Base-by-base conservation (phyloP, 2,797 vertebrate genomes). In the Anguilla anguilla region DNA sequence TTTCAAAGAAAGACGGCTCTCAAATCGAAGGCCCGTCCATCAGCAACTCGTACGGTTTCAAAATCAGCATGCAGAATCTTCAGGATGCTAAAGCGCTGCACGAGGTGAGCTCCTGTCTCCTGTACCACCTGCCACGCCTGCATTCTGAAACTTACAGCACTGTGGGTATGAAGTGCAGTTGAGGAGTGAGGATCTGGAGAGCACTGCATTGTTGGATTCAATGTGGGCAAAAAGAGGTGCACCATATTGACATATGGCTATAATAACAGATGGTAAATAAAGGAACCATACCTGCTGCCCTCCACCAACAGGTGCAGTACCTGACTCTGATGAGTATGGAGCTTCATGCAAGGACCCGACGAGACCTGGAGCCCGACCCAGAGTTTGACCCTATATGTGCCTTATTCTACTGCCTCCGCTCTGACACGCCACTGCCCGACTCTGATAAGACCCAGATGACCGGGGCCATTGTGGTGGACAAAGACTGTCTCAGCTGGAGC, bases 381-480 rank as follows among this genome's bases (percentile, higher is more conserved):
- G 98, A 99, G 94, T 99, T 99, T 92, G 99, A 99, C 92, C 97
- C 98, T 0, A 97, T 99, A 94, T 99, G 98, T 97, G 98, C 98
- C 96, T 95, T 99, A 91, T 99, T 99, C 95, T 99, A 99, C 96
- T 98, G 97, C 96, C 91, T 99, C 91, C 97, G 96, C 69, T 98
- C 97, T 55, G 99, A 99, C 67, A 94, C 96, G 28, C 91, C 94
- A 2, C 92, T 98, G 86, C 95, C 96, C 61, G 92, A 95, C 83
- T 95, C 92, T 11, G 94, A 96, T 82, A 92, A 92, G 93, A 97
- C 89, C 87, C 96, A 96, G 93, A 92, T 98, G 92, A 97, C 95
- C 0, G 99, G 98, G 49, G 97, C 97, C 86, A 96, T 99, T 57
- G 95, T 99, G 89, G 96, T 99, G 91, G 96, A 97, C 92, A 96